phyloP scores from a whole-genome alignment of 2,797 vertebrate species.

The Propithecus deckenii region DNA sequence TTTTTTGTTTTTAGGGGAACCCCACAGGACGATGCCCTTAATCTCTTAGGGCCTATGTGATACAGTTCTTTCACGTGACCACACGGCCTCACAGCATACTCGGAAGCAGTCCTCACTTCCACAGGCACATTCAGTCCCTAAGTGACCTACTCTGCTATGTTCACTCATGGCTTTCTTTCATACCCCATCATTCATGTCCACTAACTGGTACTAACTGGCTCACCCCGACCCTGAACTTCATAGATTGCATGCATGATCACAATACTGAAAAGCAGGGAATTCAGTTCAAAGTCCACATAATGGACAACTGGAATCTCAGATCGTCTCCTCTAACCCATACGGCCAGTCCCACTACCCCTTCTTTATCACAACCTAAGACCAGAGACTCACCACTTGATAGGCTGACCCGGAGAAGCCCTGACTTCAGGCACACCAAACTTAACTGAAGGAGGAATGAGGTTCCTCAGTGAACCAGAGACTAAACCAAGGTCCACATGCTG shows the following conservation, averaged over 20 bases:
- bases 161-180: background rate
- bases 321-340: background rate
- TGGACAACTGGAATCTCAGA: background rate
- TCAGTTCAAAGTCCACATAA: background rate
- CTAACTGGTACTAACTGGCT: background rate
- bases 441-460: background rate
- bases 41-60: background rate
- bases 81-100: background rate
- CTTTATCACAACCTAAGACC: background rate
- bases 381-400: background rate
- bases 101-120: background rate
- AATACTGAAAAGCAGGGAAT: background rate
- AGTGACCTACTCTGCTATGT: background rate
- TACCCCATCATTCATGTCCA: background rate
- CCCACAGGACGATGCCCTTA: background rate
- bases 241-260: background rate
- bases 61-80: background rate
- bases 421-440: background rate
- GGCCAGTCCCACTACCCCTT: background rate
- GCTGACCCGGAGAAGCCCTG: background rate
- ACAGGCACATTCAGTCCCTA: background rate
- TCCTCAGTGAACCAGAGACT: background rate
- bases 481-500: background rate
- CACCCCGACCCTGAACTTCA: background rate
- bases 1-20: background rate